Conservation (phyloP, 2,113 vertebrate genomes). For the Calidris pygmaea region DNA sequence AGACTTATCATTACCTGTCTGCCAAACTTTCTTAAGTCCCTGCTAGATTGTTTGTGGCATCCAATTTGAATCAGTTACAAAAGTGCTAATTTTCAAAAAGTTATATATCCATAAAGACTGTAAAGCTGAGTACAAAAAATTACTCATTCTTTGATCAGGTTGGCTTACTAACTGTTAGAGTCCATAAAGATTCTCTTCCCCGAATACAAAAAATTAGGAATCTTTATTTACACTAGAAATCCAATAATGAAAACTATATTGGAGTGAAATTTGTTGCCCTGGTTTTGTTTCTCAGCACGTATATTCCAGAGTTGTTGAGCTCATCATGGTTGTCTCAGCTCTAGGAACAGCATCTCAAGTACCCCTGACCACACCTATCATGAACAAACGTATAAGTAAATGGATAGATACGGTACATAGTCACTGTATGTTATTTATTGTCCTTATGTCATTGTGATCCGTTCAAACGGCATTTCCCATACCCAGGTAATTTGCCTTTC, state of each 20-base stretch:
- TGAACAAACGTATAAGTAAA: neutral
- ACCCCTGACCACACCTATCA: neutral
- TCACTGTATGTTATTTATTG: neutral
- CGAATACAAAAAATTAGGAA: neutral
- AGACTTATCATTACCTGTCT: neutral
- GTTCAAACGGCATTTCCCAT: neutral
- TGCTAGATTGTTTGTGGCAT: neutral
- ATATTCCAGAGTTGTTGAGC: neutral
- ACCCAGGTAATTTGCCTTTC: neutral
- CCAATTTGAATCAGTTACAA: neutral
- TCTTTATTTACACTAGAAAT: neutral
- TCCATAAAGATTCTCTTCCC: neutral
- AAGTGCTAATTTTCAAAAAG: neutral
- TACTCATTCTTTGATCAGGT: neutral
- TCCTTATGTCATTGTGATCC: neutral
- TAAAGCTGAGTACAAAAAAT: neutral
- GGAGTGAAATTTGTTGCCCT: neutral
- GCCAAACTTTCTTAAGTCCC: neutral
- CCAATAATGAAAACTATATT: neutral
- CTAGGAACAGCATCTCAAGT: neutral
- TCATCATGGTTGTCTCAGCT: neutral
- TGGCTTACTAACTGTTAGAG: neutral
- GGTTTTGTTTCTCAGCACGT: neutral
- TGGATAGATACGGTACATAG: neutral
- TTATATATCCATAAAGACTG: neutral